Base-by-base conservation (phyloP, 64 coral and sea anemone species). In the Astreopora myriophthalma region DNA sequence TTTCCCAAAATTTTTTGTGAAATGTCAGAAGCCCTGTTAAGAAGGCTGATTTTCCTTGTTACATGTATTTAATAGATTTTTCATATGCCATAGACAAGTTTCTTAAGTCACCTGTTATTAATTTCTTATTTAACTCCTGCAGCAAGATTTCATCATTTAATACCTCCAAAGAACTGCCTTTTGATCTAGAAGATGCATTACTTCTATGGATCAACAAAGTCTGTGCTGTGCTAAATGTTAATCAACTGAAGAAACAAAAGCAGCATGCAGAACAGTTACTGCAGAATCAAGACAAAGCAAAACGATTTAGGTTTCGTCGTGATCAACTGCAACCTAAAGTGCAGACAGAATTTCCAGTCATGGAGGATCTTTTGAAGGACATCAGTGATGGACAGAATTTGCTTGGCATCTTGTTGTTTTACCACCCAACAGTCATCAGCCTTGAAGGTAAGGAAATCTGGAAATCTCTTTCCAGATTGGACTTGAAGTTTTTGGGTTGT, bases 161-260 rank as follows among this genome's bases (percentile, higher is more conserved):
- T 82, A 90, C 97, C 34, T 99, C 97, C 48, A 86, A 88, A 87
- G 97, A 99, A 64, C 94, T 99, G 1, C 97, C 97, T 0, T 99
- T 99, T 91, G 97, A 99, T 64, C 40, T 99, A 27, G 97, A 99
- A 40, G 97, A 99, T 66, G 87, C 97, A 8, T 64, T 99, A 14
- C 91, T 99, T 12, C 86, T 99, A 0, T 99, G 97, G 97, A 62
- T 99, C 0, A 99, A 96, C 84, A 99, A 99, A 72, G 71, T 95
- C 6, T 96, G 90, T 32, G 12, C 90, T 14, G 57, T 87, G 24
- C 52, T 99, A n/a, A 99, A 99, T 77, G 74, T 80, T 1, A 80
- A 90, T 38, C 89, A 93, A 12, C 78, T 91, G 1, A 93, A 94
- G 32, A 92, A 90, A 30, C 90, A 92, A 23, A 95, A 79, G 51